These are phyloP conservation scores for Iphiclides podalirius DNA, from an alignment of 2,888 invertebrate genomes.

Conservation along the genomic window DNA sequence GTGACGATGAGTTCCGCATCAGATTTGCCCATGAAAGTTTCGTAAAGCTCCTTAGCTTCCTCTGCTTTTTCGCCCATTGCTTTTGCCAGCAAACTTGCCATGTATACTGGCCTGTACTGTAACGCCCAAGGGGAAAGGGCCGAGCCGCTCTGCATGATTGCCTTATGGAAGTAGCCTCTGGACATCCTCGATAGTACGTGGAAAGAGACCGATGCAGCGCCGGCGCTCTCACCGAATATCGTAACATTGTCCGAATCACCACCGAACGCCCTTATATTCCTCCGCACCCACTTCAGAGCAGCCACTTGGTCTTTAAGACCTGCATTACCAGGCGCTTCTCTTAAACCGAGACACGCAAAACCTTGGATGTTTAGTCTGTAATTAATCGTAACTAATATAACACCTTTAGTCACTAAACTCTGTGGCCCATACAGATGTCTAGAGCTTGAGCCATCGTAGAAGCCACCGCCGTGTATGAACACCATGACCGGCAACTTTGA, in stretches of 20 bases:
- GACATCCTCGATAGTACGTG: constrained; percentile 62
- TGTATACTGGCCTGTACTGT: constrained; percentile 53
- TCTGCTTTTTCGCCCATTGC: constrained; percentile 47
- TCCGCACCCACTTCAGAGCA: constrained; percentile 56
- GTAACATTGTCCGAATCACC: constrained; percentile 60
- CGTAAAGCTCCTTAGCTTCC: constrained; percentile 50
- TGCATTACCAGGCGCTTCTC: constrained; percentile 64
- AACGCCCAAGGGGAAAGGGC: constrained; percentile 52
- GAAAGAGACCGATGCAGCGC: constrained; percentile 54
- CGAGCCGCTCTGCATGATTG: constrained; percentile 64
- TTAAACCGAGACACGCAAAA: constrained; percentile 53
- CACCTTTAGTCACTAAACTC: constrained; percentile 51
- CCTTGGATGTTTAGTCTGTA: constrained; percentile 65
- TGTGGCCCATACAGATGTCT: constrained; percentile 53
- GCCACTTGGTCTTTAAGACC: constrained; percentile 63
- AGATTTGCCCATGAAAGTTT: constrained; percentile 49
- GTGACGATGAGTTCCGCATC: constrained; percentile 51
- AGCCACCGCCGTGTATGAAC: constrained; percentile 67
- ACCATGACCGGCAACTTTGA: constrained; percentile 59
- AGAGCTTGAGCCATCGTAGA: constrained; percentile 50
- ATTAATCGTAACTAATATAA: constrained; percentile 60
- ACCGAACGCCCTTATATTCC: constrained; percentile 54
- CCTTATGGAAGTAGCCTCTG: constrained; percentile 61
- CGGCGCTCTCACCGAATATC: constrained; percentile 66
- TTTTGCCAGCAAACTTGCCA: constrained; percentile 56